Conservation (phyloP, 2,888 invertebrate species). For the Macrophya annulata region DNA sequence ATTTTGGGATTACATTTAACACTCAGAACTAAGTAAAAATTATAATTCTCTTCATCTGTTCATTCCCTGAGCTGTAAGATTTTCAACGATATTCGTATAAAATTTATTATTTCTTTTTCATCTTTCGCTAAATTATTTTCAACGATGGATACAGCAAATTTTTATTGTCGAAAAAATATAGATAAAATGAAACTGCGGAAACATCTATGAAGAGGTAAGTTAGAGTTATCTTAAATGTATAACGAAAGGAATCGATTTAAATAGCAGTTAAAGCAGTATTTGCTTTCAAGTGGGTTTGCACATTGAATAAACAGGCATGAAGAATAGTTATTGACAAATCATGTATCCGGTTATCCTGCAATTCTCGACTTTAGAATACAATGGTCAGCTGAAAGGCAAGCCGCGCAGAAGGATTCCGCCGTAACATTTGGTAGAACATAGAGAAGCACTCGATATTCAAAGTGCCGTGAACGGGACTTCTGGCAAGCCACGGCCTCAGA, state of each 20-base stretch:
- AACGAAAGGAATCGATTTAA: slow-evolving; percentile 15
- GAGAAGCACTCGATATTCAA: slow-evolving; percentile 55
- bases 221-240: not conserved
- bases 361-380: slow-evolving; percentile 45
- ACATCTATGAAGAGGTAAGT: not conserved
- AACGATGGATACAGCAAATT: not conserved
- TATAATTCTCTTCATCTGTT: not conserved
- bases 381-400: slow-evolving; percentile 49
- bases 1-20: slow-evolving; percentile 2
- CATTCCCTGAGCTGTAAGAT: not conserved
- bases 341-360: slow-evolving; percentile 38
- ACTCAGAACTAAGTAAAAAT: not conserved
- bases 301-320: slow-evolving; percentile 44
- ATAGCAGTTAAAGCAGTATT: not conserved
- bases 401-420: slow-evolving; percentile 38
- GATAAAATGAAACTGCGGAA: not conserved
- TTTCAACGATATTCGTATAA: not conserved
- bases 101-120: not conserved
- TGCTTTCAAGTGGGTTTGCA: slow-evolving; percentile 15
- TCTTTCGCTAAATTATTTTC: not conserved
- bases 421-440: slow-evolving; percentile 52
- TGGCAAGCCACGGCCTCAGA: slow-evolving; percentile 37
- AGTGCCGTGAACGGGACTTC: slow-evolving; percentile 49
- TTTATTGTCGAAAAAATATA: not conserved
- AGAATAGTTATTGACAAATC: slow-evolving; percentile 55